Conservation (phyloP, 1,140 invertebrate species). For the Octopus bimaculoides region DNA sequence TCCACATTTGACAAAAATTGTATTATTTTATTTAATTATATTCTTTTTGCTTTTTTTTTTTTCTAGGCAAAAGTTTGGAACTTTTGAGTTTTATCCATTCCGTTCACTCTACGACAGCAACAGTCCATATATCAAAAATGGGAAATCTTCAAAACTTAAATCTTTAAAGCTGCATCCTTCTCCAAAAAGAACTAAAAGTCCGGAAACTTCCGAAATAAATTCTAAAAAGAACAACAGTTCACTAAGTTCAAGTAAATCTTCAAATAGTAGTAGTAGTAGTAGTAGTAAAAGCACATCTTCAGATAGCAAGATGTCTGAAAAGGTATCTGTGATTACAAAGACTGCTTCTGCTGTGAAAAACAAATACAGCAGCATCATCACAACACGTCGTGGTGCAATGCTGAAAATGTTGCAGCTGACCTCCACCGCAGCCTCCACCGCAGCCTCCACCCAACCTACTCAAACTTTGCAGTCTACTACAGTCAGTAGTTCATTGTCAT, state of each 20-base stretch:
- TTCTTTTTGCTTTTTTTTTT: constrained; percentile 13
- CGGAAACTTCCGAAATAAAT: background rate
- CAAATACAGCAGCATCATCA: constrained; percentile 46
- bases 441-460: background rate
- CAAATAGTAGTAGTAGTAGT: background rate
- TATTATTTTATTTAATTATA: background rate
- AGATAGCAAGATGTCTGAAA: constrained; percentile 5
- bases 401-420: constrained; percentile 17
- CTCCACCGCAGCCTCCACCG: background rate
- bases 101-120: constrained; percentile 64
- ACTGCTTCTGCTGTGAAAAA: constrained; percentile 41
- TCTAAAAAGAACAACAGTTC: background rate
- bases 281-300: background rate
- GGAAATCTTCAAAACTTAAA: constrained; percentile 23
- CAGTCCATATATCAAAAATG: constrained; percentile 31
- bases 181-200: background rate
- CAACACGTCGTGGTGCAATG: constrained; percentile 23
- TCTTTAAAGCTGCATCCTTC: background rate
- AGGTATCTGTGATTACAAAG: constrained; percentile 25
- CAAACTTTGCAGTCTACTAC: background rate
- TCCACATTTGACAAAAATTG: too few relatives aligned
- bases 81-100: constrained; percentile 74
- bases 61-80: constrained; percentile 67
- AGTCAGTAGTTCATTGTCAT: background rate
- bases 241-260: background rate